Evolutionary conservation across 2,888 invertebrate genomes (phyloP), one percentile per base, ranked within the genome.

Genomic region (Eudemis profundana): DNA sequence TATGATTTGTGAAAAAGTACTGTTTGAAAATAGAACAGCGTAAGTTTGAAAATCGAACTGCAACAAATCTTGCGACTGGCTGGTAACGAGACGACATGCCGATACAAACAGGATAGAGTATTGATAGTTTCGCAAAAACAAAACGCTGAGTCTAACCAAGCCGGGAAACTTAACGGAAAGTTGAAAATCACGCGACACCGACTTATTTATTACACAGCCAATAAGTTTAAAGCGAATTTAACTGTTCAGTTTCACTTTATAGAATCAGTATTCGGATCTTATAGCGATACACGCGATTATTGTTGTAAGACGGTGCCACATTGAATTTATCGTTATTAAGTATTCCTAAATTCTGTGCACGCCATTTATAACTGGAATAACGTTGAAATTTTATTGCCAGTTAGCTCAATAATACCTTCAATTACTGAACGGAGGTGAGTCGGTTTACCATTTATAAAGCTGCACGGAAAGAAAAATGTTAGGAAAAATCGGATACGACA

Each of bases 211-310:
- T 71, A 68, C 70, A 66, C 47, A 63, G 67, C 67, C 70, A 70
- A 74, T 74, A 71, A 70, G 69, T 71, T 79, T 77, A 75, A 80
- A 80, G 77, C 74, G 72, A 78, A 78, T 80, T 76, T 74, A 78
- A 80, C 78, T 74, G 75, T 75, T 81, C 75, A 74, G 77, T 76
- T 76, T 77, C 76, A 79, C 76, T 78, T 77, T 75, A 78, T 74
- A 72, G 72, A 76, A 78, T 79, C 74, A 71, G 72, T 70, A 72
- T 73, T 76, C 64, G 60, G 69, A 74, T 77, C 71, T 71, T 68
- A 70, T 70, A 70, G 56, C 66, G 12, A 54, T 64, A 62, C 79
- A 78, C 78, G 79, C 78, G 72, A 78, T 73, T 70, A 71, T 62
- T 70, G 74, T 71, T 69, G 62, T 44, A 54, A 44, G 56, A 61